phyloP scores from a whole-genome alignment of 2,888 invertebrate species.

The Ectropis crepuscularia region DNA sequence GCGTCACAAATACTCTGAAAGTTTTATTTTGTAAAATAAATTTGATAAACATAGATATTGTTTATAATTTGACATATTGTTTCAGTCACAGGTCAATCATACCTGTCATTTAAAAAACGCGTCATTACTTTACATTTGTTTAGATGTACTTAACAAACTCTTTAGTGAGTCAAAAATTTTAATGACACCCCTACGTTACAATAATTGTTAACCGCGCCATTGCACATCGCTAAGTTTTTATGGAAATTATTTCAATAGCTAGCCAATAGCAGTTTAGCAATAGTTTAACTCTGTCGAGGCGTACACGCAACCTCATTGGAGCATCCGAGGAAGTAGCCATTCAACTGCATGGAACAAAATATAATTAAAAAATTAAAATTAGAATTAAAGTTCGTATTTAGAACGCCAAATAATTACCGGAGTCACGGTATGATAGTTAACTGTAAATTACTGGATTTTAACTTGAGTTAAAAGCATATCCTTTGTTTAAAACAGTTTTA shows the following conservation, averaged over 20 bases:
- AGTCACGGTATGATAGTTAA: slow-evolving; percentile 5
- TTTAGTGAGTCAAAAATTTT: no score
- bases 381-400: neutral
- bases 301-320: slow-evolving; percentile 16
- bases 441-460: slow-evolving; percentile 3
- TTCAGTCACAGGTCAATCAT: no score
- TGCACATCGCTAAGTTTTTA: slow-evolving; percentile 9
- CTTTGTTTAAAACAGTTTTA: neutral
- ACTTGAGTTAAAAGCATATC: neutral
- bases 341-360: neutral
- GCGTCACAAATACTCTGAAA: no score
- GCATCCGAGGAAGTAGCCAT: slow-evolving; percentile 1
- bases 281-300: slow-evolving; percentile 10
- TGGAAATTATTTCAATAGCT: slow-evolving; percentile 3
- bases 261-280: slow-evolving; percentile 14
- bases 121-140: no score
- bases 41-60: no score
- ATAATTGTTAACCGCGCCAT: slow-evolving; percentile 11
- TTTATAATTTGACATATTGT: no score
- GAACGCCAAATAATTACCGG: slow-evolving; percentile 1
- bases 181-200: slow-evolving; percentile 9
- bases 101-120: no score
- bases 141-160: no score
- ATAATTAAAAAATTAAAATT: slow-evolving; percentile 2
- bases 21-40: no score